These are phyloP conservation scores for Scomber colias DNA, from an alignment of 2,113 vertebrate species.

Conservation along the genomic window DNA sequence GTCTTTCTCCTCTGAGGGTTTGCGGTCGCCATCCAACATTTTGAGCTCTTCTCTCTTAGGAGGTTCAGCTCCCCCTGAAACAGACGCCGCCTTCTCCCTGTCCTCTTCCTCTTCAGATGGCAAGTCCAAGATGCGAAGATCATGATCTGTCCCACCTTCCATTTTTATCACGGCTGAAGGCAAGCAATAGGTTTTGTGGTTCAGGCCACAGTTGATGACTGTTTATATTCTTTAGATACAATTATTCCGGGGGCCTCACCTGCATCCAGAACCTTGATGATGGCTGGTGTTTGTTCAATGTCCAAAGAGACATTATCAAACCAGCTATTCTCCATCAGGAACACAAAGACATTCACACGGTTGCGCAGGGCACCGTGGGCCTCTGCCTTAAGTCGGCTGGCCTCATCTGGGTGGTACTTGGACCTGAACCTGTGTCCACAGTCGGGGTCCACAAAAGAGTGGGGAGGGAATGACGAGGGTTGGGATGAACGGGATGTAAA, in stretches of 20 bases:
- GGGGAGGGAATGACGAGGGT: constrained; percentile 54
- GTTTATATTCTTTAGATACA: not conserved
- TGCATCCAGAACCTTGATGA: constrained; percentile 92
- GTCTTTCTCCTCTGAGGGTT: constrained; percentile 74
- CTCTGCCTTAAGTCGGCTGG: constrained; percentile 88
- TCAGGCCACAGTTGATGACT: not conserved
- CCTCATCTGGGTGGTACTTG: constrained; percentile 95
- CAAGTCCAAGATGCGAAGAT: constrained; percentile 91
- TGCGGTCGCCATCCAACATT: constrained; percentile 59
- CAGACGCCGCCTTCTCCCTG: constrained; percentile 63
- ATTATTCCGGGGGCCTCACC: constrained; percentile 65
- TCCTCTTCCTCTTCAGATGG: constrained; percentile 87
- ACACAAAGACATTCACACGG: constrained; percentile 88
- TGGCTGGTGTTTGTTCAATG: constrained; percentile 89
- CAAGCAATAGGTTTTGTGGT: not conserved
- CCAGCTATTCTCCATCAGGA: constrained; percentile 91
- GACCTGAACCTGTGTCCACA: constrained; percentile 90
- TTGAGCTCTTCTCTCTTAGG: constrained; percentile 78
- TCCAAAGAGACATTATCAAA: constrained; percentile 90
- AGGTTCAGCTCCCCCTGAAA: constrained; percentile 56
- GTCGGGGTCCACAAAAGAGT: constrained; percentile 50
- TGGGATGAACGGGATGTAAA: constrained; percentile 63
- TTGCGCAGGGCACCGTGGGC: constrained; percentile 88
- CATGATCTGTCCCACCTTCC: constrained; percentile 93
- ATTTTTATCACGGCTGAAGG: constrained; percentile 93